Percentiles rank a stretch among this genome's conserved stretches.
Evolutionary conservation across 2,888 invertebrate genomes (phyloP).

Genomic region (Perizoma affinitatum): DNA sequence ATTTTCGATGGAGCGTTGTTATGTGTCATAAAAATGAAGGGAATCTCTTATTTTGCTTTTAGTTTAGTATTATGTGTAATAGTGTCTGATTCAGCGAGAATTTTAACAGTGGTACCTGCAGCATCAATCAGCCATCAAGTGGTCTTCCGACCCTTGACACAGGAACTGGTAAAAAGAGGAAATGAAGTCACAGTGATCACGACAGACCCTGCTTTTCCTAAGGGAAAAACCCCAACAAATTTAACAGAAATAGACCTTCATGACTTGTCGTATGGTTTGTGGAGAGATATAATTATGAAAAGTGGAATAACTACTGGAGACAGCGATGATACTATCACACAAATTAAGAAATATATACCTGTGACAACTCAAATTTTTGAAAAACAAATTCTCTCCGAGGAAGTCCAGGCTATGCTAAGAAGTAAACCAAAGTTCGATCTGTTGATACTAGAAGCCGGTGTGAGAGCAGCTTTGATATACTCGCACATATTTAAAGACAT

Average conservation of each 20-base stretch:
- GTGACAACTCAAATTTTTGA: no score
- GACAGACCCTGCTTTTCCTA: slow-evolving; percentile 49
- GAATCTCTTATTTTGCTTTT: no score
- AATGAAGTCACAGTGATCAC: slow-evolving; percentile 65
- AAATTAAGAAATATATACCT: no score
- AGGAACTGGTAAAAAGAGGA: slow-evolving; percentile 58
- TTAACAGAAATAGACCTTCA: slow-evolving; percentile 55
- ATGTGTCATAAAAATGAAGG: no score
- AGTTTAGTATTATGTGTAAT: no score
- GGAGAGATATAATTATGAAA: no score
- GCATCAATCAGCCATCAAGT: slow-evolving; percentile 68
- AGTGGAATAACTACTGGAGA: slow-evolving; percentile 37
- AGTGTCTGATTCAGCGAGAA: slow-evolving; percentile 43
- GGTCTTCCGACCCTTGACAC: slow-evolving; percentile 52
- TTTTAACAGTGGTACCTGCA: slow-evolving; percentile 55
- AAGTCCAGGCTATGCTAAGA: slow-evolving; percentile 27
- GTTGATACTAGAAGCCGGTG: slow-evolving; percentile 58
- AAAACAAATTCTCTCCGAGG: no score
- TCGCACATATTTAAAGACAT: slow-evolving; percentile 58
- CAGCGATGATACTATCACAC: no score
- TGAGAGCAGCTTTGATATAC: slow-evolving; percentile 52
- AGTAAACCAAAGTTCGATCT: slow-evolving; percentile 60
- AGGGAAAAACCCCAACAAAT: slow-evolving; percentile 43
- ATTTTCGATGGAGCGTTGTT: no score
- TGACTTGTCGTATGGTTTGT: no score